Evolutionary conservation across 2,888 invertebrate species (phyloP), one percentile per base, ranked within the genome.

Genomic region (Apantesis nais): DNA sequence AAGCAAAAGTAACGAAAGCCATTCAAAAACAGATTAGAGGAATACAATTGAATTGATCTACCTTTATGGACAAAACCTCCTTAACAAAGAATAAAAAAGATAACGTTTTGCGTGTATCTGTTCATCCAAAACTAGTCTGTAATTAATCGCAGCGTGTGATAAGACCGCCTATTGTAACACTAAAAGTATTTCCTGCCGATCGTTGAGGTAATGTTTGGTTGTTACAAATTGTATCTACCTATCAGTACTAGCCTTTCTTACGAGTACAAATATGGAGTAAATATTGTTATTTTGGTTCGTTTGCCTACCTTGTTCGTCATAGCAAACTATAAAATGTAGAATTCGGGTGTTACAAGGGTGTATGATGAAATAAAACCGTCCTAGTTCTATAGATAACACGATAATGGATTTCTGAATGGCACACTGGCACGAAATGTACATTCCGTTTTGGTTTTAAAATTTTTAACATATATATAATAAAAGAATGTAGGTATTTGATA

Each of bases 381-480:
- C 74, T 72, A 76, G 76, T 78, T 66, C 75, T 74, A 75, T 79
- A 82, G 83, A 82, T 83, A 83, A 83, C 82, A 75, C 73, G 76
- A 81, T 81, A 85, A 84, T 84, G 79, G 80, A 73, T 80, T 83
- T 75, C 72, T 75, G 76, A 84, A 85, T 79, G 85, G 81, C 78
- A 67, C 64, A 75, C 76, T 80, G 83, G 80, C 85, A 86, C 84
- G 84, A 67, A 81, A 84, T 69, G 72, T 52, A 52, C 44, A 44
- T 64, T 52, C 48, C 19, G 34, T 52, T 34, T 52, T 5, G 48
- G n/a, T 65, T 48, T 65, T 34, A n/a, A 52, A 48, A 25, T 52
- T 52, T n/a, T 31, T 4, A 14, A 41, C 34, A 29, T 19, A 41
- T 44, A 41, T 41, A 16, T 11, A 62, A 2, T 29, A 41, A 16